Base-by-base conservation (phyloP, 2,888 invertebrate genomes). In the Chrysina gloriosa region DNA sequence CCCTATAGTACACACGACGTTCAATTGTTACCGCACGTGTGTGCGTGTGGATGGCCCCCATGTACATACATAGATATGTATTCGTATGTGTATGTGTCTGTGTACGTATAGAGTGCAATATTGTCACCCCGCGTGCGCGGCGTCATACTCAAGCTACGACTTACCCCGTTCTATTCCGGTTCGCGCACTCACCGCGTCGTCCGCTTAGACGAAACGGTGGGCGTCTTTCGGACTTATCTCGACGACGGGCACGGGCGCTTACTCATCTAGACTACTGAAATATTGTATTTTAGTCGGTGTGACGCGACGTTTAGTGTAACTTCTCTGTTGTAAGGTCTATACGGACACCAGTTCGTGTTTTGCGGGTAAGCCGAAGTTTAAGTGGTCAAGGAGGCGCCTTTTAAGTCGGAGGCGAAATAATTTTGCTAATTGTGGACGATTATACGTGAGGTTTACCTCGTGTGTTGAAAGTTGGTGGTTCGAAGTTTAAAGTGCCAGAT, bases 211-310 rank as follows among this genome's bases (percentile, higher is more conserved):
- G 61, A 65, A 61, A 72, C 73, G 74, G 64, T 75, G 73, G 70
- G 58, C 58, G 58, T 61, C 29, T 52, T 61, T 73, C 72, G 72
- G 72, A 71, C 67, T 64, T 71, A 69, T 74, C 71, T 70, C 73
- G 71, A 71, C 69, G 70, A 75, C 73, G 73, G 73, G 72, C 73
- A 75, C 76, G 75, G 66, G 48, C 77, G 78, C 79, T 78, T 78
- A 78, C 78, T 79, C 79, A 79, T 79, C 78, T 78, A 74, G 68
- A 72, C 70, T 66, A 58, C 72, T 74, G 73, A 74, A 77, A 77
- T 77, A 77, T 77, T 74, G 76, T 75, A 75, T 76, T 78, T 77
- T 77, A 76, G 77, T 75, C 72, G 70, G 71, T 69, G 71, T 72
- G 71, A 68, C 69, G 67, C 71, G 61, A 63, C 69, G 56, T 36